These are phyloP conservation scores for Umimayanthus kanabou DNA, from an alignment of 92 coral and sea anemone genomes.

Conservation along the genomic window DNA sequence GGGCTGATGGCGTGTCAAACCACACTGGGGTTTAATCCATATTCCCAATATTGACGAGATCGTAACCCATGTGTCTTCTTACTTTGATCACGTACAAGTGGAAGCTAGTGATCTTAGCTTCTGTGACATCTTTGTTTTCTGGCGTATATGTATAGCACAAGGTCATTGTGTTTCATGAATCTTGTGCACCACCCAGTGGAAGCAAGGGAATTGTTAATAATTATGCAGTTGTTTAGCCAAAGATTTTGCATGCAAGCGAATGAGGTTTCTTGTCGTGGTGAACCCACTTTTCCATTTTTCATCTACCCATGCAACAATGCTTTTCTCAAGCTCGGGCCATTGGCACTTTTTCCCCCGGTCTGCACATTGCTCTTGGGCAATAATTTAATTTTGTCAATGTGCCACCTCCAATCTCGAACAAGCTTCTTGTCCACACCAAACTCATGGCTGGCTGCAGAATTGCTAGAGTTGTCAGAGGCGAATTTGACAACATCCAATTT, in stretches of 20 bases:
- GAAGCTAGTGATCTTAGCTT: conserved; percentile 30
- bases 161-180: too few relatives aligned
- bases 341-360: too few relatives aligned
- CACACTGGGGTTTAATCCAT: too few relatives aligned
- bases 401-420: conserved; percentile 49
- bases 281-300: conserved; percentile 17
- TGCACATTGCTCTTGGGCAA: background rate
- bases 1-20: too few relatives aligned
- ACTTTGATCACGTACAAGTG: conserved; percentile 36
- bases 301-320: conserved; percentile 24
- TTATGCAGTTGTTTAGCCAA: too few relatives aligned
- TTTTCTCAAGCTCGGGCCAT: background rate
- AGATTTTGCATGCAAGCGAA: too few relatives aligned
- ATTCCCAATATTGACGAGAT: conserved; percentile 32
- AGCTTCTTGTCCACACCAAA: conserved; percentile 51
- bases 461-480: background rate
- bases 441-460: too few relatives aligned
- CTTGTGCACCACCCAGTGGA: too few relatives aligned
- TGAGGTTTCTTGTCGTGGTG: too few relatives aligned
- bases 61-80: conserved; percentile 27
- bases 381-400: conserved; percentile 35
- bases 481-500: conserved; percentile 48
- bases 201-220: too few relatives aligned
- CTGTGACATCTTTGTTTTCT: too few relatives aligned
- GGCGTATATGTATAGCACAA: too few relatives aligned